A percentile compares a stretch with the other conserved stretches of the same genome.
Evolutionary conservation across 2,888 invertebrate species (phyloP).

Genomic region (Heliconius sara): DNA sequence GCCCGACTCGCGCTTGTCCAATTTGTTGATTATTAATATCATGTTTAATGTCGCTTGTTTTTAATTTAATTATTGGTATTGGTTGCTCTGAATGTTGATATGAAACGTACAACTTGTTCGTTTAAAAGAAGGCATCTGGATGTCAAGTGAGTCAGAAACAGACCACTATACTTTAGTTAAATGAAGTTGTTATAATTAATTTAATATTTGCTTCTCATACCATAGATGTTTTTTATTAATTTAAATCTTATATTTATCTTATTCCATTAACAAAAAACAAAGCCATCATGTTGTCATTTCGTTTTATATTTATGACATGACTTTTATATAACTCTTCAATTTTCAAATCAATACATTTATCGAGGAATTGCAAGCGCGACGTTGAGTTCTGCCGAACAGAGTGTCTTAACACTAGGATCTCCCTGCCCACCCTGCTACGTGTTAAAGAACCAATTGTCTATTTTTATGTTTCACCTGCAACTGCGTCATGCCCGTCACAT

Average conservation of each 20-base stretch:
- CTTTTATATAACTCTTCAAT: too few relatives aligned
- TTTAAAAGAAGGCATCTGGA: slow-evolving; percentile 1
- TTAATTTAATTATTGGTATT: background rate
- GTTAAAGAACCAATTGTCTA: background rate
- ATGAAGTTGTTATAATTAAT: background rate
- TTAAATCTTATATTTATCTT: too few relatives aligned
- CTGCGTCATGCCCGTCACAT: slow-evolving; percentile 50
- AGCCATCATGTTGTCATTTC: too few relatives aligned
- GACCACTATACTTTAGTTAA: background rate
- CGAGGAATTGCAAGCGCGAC: too few relatives aligned
- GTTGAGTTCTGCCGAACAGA: too few relatives aligned
- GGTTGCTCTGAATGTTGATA: background rate
- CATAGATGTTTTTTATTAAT: too few relatives aligned
- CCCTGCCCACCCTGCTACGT: too few relatives aligned
- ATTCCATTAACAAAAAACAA: too few relatives aligned
- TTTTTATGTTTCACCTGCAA: slow-evolving; percentile 45
- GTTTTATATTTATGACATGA: too few relatives aligned
- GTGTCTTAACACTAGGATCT: too few relatives aligned
- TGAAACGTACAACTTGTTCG: slow-evolving; percentile 6
- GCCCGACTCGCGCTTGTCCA: too few relatives aligned
- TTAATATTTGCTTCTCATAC: background rate
- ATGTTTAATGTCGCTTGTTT: slow-evolving; percentile 13
- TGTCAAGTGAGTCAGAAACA: slow-evolving; percentile 1
- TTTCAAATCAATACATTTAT: too few relatives aligned
- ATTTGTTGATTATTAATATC: background rate